Evolutionary conservation across 1,140 invertebrate genomes (phyloP).

Genomic region (Macrosteles quadrilineatus): DNA sequence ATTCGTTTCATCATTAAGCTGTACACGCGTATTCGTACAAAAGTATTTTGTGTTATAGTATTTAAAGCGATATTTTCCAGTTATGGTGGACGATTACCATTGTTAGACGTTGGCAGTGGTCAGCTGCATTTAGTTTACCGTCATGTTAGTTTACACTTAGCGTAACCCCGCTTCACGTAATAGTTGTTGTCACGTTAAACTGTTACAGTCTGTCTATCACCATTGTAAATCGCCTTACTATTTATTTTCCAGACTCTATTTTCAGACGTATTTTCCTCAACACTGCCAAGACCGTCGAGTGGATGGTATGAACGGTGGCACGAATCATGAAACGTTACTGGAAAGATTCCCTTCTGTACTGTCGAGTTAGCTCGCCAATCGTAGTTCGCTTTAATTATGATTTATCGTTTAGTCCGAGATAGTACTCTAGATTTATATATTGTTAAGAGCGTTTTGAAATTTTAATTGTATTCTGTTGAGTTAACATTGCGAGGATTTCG

Average conservation of each 20-base stretch:
- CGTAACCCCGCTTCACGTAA: not conserved
- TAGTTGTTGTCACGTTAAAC: slow-evolving; percentile 23
- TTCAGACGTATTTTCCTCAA: slow-evolving; percentile 16
- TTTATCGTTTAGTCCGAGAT: slow-evolving; percentile 5
- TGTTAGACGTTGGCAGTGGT: slow-evolving; percentile 15
- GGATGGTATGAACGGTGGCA: not conserved
- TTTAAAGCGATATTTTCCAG: slow-evolving; percentile 4
- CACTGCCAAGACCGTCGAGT: not conserved
- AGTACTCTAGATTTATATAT: slow-evolving; percentile 17
- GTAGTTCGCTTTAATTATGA: slow-evolving; percentile 8
- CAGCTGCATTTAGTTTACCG: slow-evolving; percentile 19
- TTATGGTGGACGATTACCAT: slow-evolving; percentile 29
- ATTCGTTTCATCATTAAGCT: slow-evolving; percentile 16
- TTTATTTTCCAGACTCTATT: slow-evolving; percentile 14
- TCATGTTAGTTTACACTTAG: slow-evolving; percentile 10
- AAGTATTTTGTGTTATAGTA: slow-evolving; percentile 17
- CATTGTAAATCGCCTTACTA: slow-evolving; percentile 11
- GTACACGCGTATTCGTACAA: slow-evolving; percentile 6
- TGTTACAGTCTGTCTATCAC: slow-evolving; percentile 17
- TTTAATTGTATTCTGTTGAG: slow-evolving; percentile 5
- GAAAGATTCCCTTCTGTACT: slow-evolving; percentile 21
- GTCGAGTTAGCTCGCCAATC: slow-evolving; percentile 6
- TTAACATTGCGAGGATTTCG: slow-evolving; percentile 2
- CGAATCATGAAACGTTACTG: slow-evolving; percentile 21
- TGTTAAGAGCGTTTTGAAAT: not conserved